Evolutionary conservation across 2,888 invertebrate genomes (phyloP), one percentile per base, ranked within the genome.

Genomic region (Nomada fucata): DNA sequence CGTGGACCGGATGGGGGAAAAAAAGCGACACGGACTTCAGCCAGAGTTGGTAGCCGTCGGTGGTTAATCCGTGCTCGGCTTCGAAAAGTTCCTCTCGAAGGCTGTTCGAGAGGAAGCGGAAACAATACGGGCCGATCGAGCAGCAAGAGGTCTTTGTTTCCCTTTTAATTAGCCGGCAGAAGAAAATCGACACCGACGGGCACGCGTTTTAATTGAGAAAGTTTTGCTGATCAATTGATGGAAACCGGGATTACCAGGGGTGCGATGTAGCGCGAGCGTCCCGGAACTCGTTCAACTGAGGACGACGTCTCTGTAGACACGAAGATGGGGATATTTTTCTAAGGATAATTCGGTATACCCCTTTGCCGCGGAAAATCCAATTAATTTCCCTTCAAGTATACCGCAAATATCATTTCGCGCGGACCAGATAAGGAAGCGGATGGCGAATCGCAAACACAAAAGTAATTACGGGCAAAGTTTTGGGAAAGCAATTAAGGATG

Each of bases 121-220:
- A 26, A 80, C 82, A 77, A 77, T 74, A 71, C 26, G 61, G 29
- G 52, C 26, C 64, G 15, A 52, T 50, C 20, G 50, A 13, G 18
- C 29, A 36, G 26, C 47, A 7, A 9, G 53, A 67, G 79, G 73
- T 76, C 83, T 76, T 79, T 79, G 76, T 73, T 76, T 76, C 50
- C 59, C 73, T 73, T 83, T 76, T 76, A 83, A 83, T 83, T 83
- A 79, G 52, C 79, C 18, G 29, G 68, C 26, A 57, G 53, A 50
- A 26, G 53, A 63, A 42, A 57, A 61, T 61, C 71, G 69, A 64
- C 55, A 26, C 47, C 57, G 80, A 36, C 71, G 57, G 63, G 61
- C 71, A 60, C 71, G 82, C 75, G 75, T 61, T 71, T 75, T 82
- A 82, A 82, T 82, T 82, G 82, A 75, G 75, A 80, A 81, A 81